Conservation (phyloP, 2,888 invertebrate genomes). For the Eristalis pertinax region DNA sequence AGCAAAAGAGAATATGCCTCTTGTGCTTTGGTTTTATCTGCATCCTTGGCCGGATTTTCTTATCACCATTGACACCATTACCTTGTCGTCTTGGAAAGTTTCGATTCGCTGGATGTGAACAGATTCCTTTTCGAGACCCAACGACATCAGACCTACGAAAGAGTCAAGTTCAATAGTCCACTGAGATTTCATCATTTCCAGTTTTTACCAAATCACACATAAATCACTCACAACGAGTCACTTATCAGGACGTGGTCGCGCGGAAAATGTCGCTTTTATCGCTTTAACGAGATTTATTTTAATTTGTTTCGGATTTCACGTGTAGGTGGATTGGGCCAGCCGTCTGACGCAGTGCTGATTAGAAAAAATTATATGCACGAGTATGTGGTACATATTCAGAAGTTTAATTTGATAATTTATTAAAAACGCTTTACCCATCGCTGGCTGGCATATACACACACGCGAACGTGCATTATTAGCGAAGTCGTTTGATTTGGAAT, state of each 20-base stretch:
- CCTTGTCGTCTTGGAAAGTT: neutral
- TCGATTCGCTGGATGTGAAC: neutral
- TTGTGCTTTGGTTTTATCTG: neutral
- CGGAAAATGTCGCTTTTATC: constrained; percentile 30
- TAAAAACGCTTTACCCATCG: neutral
- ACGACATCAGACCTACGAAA: neutral
- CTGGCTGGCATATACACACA: neutral
- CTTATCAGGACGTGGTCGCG: constrained; percentile 1
- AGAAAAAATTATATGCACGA: neutral
- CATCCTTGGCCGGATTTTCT: constrained; percentile 34
- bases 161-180: constrained; percentile 38
- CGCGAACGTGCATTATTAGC: neutral
- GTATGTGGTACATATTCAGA: neutral
- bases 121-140: neutral
- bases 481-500: neutral
- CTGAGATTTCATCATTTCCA: constrained; percentile 48
- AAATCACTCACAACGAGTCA: neutral
- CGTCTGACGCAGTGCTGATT: constrained; percentile 8
- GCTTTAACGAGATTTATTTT: neutral
- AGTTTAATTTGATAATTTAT: neutral
- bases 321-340: constrained; percentile 22
- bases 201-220: constrained; percentile 22
- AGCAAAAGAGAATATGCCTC: neutral
- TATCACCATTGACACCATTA: constrained; percentile 18
- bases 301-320: constrained; percentile 18